Evolutionary conservation across 2,888 invertebrate species (phyloP).

Genomic region (Stenichneumon culpator): DNA sequence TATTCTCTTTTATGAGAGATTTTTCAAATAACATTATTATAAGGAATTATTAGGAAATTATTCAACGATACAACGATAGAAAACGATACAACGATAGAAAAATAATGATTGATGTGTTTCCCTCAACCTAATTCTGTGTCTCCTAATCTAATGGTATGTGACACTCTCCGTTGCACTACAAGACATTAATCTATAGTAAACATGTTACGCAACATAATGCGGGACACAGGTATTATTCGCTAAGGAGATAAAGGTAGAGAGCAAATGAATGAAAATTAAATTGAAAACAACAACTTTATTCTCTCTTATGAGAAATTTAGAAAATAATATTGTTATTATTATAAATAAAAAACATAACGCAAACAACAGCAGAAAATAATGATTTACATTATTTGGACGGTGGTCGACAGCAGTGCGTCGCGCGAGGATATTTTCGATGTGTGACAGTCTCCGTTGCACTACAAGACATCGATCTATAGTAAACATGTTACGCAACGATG

Average conservation of each 20-base stretch:
- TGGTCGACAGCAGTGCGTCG: too few species aligned
- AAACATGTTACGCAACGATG: neutral
- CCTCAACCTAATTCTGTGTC: too few species aligned
- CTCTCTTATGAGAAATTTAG: neutral
- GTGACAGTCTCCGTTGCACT: neutral
- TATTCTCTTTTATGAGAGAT: conserved; percentile 26
- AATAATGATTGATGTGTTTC: too few species aligned
- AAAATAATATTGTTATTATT: conserved; percentile 35
- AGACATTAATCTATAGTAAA: neutral
- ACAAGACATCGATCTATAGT: neutral
- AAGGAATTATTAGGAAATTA: too few species aligned
- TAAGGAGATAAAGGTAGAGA: neutral
- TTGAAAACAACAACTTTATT: conserved; percentile 48
- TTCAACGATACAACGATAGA: conserved; percentile 12
- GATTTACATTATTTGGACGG: too few species aligned
- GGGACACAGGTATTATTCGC: conserved; percentile 5
- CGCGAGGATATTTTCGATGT: too few species aligned
- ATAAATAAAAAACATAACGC: conserved; percentile 44
- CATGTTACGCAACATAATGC: neutral
- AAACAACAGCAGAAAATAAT: conserved; percentile 43
- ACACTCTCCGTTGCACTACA: neutral
- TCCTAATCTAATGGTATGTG: neutral
- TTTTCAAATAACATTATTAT: conserved; percentile 28
- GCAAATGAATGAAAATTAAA: conserved; percentile 10
- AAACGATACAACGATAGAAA: conserved; percentile 6